These are phyloP conservation scores for Brachylomia viminalis DNA, from an alignment of 2,888 invertebrate species.

Conservation along the genomic window DNA sequence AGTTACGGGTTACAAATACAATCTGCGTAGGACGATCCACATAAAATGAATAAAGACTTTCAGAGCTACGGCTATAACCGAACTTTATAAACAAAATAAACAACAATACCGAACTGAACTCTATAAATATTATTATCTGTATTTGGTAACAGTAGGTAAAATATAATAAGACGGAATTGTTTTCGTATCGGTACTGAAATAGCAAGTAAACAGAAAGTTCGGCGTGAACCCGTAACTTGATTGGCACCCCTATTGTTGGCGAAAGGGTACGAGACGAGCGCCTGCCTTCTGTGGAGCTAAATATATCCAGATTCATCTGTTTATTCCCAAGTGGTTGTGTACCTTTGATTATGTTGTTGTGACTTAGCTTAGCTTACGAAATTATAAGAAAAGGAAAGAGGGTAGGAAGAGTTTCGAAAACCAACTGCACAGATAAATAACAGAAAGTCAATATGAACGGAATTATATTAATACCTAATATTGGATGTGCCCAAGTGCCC, in stretches of 20 bases:
- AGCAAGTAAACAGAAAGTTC: conserved; percentile 51
- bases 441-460: background rate
- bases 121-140: conserved; percentile 12
- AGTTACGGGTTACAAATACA: conserved; percentile 7
- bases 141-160: conserved; percentile 25
- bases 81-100: conserved; percentile 42
- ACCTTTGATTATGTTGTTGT: conserved; percentile 26
- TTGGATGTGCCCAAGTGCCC: too few relatives aligned
- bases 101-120: conserved; percentile 5
- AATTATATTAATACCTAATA: background rate
- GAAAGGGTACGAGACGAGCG: conserved; percentile 18
- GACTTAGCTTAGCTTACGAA: conserved; percentile 1
- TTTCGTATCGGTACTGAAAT: conserved; percentile 33
- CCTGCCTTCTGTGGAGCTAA: conserved; percentile 38
- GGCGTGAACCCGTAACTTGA: conserved; percentile 49
- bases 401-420: background rate
- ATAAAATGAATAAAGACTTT: conserved; percentile 21
- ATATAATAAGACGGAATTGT: conserved; percentile 22
- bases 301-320: conserved; percentile 51
- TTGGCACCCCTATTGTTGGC: conserved; percentile 42
- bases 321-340: conserved; percentile 22
- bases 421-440: background rate
- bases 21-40: conserved; percentile 24
- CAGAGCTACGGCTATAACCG: conserved; percentile 13
- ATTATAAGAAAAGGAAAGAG: conserved; percentile 5